Base-by-base conservation (phyloP, 2,888 invertebrate species). In the Cenopis cana region DNA sequence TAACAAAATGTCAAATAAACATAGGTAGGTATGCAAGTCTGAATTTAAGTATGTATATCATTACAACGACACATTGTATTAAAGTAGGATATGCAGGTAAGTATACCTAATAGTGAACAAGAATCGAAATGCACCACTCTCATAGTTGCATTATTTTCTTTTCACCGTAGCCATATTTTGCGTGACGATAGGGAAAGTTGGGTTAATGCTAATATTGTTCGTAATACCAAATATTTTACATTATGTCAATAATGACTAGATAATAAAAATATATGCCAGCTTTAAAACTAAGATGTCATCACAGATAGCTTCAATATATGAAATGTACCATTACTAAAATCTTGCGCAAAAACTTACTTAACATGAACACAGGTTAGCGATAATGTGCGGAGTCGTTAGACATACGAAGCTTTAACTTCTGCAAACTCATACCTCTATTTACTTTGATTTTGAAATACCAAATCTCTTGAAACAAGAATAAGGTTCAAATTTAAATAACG, bases 311-410 rank as follows among this genome's bases (percentile, higher is more conserved):
- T 59, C 41, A 57, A 61, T 29, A 49, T 50, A 50, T 50, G n/a
- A 18, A 62, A 61, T 46, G 50, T 62, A 50, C 50, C 62, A 36
- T 62, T 62, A 62, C 36, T 62, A 62, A 62, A 50, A 52, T 33
- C 46, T 59, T 59, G 50, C 49, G 57, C 24, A 67, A 67, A 52
- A 24, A 69, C 24, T 62, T 69, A 69, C 49, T 50, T 56, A 56
- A 62, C 55, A 20, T 56, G 18, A 49, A 36, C 49, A 50, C 36
- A 55, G 33, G 56, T 36, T 61, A 61, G 41, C 60, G 60, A 41
- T 41, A 62, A 65, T 38, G 65, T 54, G 41, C 41, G 41, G 14
- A 29, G 65, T 65, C 65, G 24, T 65, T 65, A 65, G 54, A 41
- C 41, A 29, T 38, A 36, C 12, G 6, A n/a, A 64, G 38, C 20